These are phyloP conservation scores for Calyptommatus sinebrachiatus DNA, from an alignment of 2,113 vertebrate species.

Conservation along the genomic window DNA sequence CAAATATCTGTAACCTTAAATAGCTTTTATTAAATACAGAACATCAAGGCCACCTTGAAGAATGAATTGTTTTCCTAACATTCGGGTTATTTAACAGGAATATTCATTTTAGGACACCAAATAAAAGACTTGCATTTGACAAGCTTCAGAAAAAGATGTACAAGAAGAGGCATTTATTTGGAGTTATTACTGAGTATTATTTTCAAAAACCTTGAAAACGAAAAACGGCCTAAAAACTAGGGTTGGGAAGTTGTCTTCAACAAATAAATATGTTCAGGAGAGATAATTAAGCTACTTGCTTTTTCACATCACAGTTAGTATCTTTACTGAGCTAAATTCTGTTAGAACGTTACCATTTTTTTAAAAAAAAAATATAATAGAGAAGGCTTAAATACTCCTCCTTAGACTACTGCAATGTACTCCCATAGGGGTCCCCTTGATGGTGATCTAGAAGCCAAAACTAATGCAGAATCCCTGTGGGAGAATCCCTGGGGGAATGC, in stretches of 20 bases:
- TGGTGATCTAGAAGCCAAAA: too few species aligned
- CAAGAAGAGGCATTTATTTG: conserved; percentile 52
- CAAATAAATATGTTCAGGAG: neutral
- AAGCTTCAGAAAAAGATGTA: conserved; percentile 56
- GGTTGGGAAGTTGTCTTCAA: neutral
- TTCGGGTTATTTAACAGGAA: conserved; percentile 43
- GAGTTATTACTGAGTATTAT: conserved; percentile 41
- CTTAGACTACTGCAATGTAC: too few species aligned
- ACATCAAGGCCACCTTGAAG: conserved; percentile 53
- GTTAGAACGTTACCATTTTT: neutral
- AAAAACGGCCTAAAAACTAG: conserved; percentile 2
- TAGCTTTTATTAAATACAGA: conserved; percentile 51
- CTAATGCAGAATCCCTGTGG: too few species aligned
- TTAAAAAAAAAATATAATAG: too few species aligned
- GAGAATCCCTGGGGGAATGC: too few species aligned
- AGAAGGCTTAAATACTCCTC: too few species aligned
- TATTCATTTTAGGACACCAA: conserved; percentile 7
- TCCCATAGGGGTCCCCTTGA: too few species aligned
- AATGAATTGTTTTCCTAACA: conserved; percentile 39
- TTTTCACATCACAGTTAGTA: neutral
- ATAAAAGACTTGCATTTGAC: conserved; percentile 25
- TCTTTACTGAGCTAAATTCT: neutral
- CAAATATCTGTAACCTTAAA: conserved; percentile 63
- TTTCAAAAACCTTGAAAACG: conserved; percentile 16
- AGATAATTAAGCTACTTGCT: neutral